These are phyloP conservation scores for Chlorospingus flavigularis DNA, from an alignment of 2,797 vertebrate genomes.

Conservation along the genomic window DNA sequence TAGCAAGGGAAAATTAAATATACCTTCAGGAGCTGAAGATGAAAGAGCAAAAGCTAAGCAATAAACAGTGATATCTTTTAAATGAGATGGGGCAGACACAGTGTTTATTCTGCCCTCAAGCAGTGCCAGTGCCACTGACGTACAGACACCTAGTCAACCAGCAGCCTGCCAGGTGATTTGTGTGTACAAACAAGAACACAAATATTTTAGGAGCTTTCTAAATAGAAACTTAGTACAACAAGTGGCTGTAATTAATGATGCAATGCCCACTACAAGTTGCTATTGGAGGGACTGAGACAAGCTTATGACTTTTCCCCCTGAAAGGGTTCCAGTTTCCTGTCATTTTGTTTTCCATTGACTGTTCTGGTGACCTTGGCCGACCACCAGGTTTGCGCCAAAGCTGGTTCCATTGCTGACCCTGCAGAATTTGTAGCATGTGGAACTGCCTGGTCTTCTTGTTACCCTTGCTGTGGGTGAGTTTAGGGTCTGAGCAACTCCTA, in stretches of 20 bases:
- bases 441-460: neutral
- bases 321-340: rapidly evolving
- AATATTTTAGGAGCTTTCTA: neutral
- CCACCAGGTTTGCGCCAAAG: rapidly evolving
- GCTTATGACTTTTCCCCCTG: neutral
- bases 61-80: neutral
- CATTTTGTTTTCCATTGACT: rapidly evolving
- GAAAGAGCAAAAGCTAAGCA: neutral
- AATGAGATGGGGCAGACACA: rapidly evolving
- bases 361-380: rapidly evolving
- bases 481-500: neutral
- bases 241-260: neutral
- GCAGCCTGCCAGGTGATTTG: neutral
- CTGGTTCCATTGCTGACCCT: neutral
- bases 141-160: rapidly evolving
- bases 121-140: rapidly evolving
- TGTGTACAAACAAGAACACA: rapidly evolving
- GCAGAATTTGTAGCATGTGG: neutral
- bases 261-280: neutral
- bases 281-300: neutral
- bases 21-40: neutral
- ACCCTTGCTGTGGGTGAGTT: neutral
- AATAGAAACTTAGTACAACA: neutral
- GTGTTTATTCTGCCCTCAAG: neutral
- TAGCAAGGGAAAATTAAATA: neutral